A percentile compares a stretch with the other conserved stretches of the same genome.
Conservation (phyloP, 2,113 vertebrate genomes). For the Cettia cetti region DNA sequence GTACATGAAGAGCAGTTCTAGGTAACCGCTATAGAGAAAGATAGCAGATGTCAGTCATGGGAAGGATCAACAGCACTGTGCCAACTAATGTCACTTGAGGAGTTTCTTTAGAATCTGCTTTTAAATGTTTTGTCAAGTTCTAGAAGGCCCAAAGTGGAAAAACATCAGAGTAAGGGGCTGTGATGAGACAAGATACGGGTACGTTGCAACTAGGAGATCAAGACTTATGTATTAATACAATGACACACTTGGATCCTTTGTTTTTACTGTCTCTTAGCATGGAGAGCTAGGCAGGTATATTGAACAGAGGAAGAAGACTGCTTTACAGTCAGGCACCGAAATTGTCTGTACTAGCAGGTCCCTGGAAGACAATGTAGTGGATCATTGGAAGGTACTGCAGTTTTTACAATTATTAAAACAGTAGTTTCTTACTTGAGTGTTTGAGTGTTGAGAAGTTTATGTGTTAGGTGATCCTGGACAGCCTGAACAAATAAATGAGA, state of each 20-base stretch:
- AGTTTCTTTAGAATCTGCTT: not conserved
- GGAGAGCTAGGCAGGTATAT: not conserved
- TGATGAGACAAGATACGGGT: not conserved
- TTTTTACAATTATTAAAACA: not conserved
- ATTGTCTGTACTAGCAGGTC: not conserved
- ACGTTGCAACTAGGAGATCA: not conserved
- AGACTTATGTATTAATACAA: not conserved
- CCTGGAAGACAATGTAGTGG: not conserved
- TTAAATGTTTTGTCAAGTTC: not conserved
- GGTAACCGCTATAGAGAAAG: not conserved
- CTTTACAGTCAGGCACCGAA: not conserved
- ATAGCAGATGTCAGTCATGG: accelerated
- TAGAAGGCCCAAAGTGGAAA: not conserved
- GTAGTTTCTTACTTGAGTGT: not conserved
- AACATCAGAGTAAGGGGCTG: not conserved
- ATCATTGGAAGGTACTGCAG: not conserved
- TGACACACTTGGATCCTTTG: not conserved
- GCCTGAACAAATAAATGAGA: not conserved
- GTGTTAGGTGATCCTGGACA: not conserved
- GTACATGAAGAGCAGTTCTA: not conserved
- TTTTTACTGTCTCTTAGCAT: not conserved
- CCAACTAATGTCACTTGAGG: not conserved
- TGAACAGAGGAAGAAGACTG: not conserved
- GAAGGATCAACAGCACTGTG: not conserved
- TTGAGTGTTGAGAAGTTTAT: not conserved